phyloP scores from a whole-genome alignment of 1,140 invertebrate genomes.

The Oncopodura yosiiana region DNA sequence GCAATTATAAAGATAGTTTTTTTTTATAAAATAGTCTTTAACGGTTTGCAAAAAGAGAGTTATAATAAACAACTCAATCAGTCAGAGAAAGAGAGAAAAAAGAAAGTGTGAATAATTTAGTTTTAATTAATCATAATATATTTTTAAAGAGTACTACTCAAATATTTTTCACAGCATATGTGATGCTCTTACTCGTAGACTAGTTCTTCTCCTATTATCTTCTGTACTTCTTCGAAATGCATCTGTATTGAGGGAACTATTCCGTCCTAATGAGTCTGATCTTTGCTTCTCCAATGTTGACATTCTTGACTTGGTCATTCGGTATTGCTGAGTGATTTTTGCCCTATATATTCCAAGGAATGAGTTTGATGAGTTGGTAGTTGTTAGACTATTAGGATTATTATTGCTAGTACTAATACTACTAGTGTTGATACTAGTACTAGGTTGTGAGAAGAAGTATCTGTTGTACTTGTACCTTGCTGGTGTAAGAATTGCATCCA shows the following conservation, averaged over 20 bases:
- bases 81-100: background rate
- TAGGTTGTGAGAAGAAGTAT: background rate
- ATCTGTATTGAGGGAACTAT: background rate
- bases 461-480: slow-evolving; percentile 66
- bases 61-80: background rate
- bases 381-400: background rate
- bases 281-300: slow-evolving; percentile 27
- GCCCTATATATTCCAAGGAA: slow-evolving; percentile 16
- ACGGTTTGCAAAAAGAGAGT: slow-evolving; percentile 2
- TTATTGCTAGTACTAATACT: background rate
- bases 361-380: background rate
- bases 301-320: slow-evolving; percentile 27
- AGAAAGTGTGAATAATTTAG: slow-evolving; percentile 3
- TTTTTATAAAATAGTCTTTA: background rate
- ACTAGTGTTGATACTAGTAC: background rate
- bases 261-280: slow-evolving; percentile 30
- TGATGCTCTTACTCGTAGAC: slow-evolving; percentile 33
- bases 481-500: slow-evolving; percentile 77
- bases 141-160: no score
- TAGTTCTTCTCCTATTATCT: slow-evolving; percentile 30
- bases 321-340: slow-evolving; percentile 34
- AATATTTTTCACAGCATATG: slow-evolving; percentile 11
- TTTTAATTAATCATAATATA: no score
- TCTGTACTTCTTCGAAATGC: slow-evolving; percentile 26
- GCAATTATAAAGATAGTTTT: background rate